Percentiles rank a stretch among this genome's conserved stretches.
Conservation (phyloP, 92 coral and sea anemone species). For the Phenganax marumi region DNA sequence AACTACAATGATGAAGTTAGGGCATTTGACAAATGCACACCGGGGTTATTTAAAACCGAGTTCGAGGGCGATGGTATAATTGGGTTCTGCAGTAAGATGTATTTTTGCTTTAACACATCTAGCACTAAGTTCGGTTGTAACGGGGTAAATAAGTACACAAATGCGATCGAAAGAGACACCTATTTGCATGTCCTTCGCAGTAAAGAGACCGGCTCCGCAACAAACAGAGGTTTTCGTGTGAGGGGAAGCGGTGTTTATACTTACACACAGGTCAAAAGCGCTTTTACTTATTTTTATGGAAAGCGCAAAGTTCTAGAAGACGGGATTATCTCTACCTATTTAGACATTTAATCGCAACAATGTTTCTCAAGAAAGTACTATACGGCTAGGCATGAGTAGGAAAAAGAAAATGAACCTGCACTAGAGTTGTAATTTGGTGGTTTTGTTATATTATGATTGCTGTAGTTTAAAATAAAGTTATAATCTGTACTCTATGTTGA, state of each 20-base stretch:
- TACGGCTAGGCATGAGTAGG: no score
- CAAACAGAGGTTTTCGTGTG: constrained; percentile 8
- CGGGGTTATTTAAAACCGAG: neutral
- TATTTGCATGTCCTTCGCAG: neutral
- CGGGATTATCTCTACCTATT: neutral
- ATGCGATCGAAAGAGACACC: constrained; percentile 1
- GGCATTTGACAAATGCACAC: neutral
- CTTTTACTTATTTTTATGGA: neutral
- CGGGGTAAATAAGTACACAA: neutral
- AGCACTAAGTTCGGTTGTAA: neutral
- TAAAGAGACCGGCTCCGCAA: constrained; percentile 1
- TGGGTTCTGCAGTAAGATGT: constrained; percentile 2
- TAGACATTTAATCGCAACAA: neutral
- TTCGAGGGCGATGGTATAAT: constrained; percentile 8
- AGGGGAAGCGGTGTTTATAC: neutral
- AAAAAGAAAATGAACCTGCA: no score
- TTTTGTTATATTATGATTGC: no score
- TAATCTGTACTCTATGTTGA: no score
- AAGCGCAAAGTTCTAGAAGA: neutral
- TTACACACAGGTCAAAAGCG: neutral
- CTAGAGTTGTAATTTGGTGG: no score
- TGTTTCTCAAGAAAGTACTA: neutral
- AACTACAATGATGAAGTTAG: neutral
- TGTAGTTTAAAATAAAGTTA: no score
- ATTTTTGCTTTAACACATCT: neutral